Percentiles rank a stretch among this genome's conserved stretches.
Evolutionary conservation across 2,888 invertebrate genomes (phyloP).

Genomic region (Zygothrica quintamaculata): DNA sequence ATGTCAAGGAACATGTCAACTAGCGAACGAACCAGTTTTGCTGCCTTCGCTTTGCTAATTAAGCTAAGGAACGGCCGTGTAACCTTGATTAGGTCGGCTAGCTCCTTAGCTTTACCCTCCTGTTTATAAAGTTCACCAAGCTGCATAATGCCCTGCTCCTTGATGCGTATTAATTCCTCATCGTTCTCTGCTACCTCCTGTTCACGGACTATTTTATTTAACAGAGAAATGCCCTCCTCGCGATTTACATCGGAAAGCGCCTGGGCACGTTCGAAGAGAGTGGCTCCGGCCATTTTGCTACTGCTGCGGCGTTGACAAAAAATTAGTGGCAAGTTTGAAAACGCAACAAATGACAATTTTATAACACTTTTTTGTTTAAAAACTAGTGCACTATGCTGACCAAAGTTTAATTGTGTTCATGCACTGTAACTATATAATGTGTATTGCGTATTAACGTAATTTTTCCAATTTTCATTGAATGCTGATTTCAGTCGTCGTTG

Average conservation of each 20-base stretch:
- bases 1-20: slow-evolving; percentile 99
- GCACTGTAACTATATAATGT: slow-evolving; percentile 23
- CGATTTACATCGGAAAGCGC: slow-evolving; percentile 90
- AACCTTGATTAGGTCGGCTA: slow-evolving; percentile 96
- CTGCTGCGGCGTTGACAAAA: slow-evolving; percentile 55
- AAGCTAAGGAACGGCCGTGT: slow-evolving; percentile 97
- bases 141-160: slow-evolving; percentile 97
- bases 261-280: slow-evolving; percentile 94
- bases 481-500: slow-evolving; percentile 66
- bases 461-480: slow-evolving; percentile 57
- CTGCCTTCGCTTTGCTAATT: slow-evolving; percentile 99
- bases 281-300: slow-evolving; percentile 92
- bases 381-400: slow-evolving; percentile 37
- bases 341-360: slow-evolving; percentile 20
- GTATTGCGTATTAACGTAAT: slow-evolving; percentile 61
- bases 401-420: slow-evolving; percentile 32
- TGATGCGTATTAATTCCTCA: slow-evolving; percentile 95
- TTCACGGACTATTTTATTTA: slow-evolving; percentile 91
- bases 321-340: slow-evolving; percentile 32
- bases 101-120: slow-evolving; percentile 95
- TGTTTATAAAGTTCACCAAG: slow-evolving; percentile 96
- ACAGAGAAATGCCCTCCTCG: slow-evolving; percentile 90
- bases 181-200: slow-evolving; percentile 92
- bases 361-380: slow-evolving; percentile 21
- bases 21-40: slow-evolving; percentile 97